Conservation (phyloP, 2,888 invertebrate genomes). For the Cyclophora albipunctata region DNA sequence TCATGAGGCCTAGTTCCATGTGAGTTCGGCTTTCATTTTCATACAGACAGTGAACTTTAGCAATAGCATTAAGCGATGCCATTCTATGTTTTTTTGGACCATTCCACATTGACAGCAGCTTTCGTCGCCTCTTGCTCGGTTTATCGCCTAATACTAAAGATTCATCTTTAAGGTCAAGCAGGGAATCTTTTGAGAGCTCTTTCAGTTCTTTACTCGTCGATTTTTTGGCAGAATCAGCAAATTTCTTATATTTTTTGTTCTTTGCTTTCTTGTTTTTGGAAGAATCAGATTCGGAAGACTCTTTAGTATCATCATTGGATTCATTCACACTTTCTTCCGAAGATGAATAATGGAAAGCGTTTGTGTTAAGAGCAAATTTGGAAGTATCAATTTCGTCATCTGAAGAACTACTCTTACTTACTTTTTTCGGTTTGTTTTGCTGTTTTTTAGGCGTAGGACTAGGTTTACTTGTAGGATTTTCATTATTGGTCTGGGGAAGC, state of each 20-base stretch:
- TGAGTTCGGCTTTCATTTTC: conserved; percentile 89
- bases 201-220: conserved; percentile 58
- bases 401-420: conserved; percentile 45
- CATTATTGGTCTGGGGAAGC: conserved; percentile 27
- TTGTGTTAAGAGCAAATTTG: conserved; percentile 58
- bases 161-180: conserved; percentile 60
- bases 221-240: conserved; percentile 54
- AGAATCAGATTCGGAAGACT: conserved; percentile 57
- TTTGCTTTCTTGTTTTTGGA: conserved; percentile 53
- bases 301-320: conserved; percentile 64
- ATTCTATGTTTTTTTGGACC: conserved; percentile 89
- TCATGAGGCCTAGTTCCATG: conserved; percentile 76
- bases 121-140: conserved; percentile 70
- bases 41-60: conserved; percentile 93
- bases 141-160: conserved; percentile 51
- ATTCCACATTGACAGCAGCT: conserved; percentile 81
- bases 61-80: conserved; percentile 90
- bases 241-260: conserved; percentile 60
- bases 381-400: conserved; percentile 63
- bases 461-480: conserved; percentile 26
- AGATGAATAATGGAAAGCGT: conserved; percentile 50
- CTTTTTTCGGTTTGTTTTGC: conserved; percentile 42
- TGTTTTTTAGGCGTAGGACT: conserved; percentile 36
- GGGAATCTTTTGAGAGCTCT: conserved; percentile 64
- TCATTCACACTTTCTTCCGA: conserved; percentile 65